A percentile compares a stretch with the other conserved stretches of the same genome.
phyloP scores from a whole-genome alignment of 2,888 invertebrate species.

The Apamea crenata region DNA sequence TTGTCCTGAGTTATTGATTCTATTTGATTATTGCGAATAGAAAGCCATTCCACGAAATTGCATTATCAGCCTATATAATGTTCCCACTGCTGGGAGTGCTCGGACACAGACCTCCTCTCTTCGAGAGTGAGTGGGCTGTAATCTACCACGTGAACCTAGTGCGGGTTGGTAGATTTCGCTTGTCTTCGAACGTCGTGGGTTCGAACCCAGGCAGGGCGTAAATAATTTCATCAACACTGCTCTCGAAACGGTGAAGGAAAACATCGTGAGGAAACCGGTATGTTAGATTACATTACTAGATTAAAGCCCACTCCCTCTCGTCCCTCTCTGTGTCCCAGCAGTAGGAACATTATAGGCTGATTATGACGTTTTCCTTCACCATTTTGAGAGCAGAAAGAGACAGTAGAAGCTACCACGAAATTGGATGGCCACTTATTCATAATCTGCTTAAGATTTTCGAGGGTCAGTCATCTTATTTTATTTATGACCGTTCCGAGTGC shows the following conservation, averaged over 20 bases:
- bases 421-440: slow-evolving; percentile 75
- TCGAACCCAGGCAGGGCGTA: no score
- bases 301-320: no score
- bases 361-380: background rate
- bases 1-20: slow-evolving; percentile 74
- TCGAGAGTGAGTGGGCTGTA: background rate
- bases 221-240: no score
- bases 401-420: slow-evolving; percentile 54
- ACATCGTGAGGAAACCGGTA: no score
- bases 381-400: background rate
- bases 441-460: slow-evolving; percentile 75
- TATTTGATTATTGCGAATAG: slow-evolving; percentile 71
- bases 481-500: slow-evolving; percentile 72
- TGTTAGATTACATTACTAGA: no score
- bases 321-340: no score
- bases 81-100: background rate
- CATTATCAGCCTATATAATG: background rate
- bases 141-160: no score
- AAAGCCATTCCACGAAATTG: slow-evolving; percentile 51
- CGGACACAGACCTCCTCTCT: background rate
- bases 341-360: background rate
- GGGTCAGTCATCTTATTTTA: slow-evolving; percentile 76
- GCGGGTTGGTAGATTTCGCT: no score
- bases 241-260: no score
- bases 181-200: no score